phyloP scores from a whole-genome alignment of 2,888 invertebrate species.

The Leptinotarsa haldemani region DNA sequence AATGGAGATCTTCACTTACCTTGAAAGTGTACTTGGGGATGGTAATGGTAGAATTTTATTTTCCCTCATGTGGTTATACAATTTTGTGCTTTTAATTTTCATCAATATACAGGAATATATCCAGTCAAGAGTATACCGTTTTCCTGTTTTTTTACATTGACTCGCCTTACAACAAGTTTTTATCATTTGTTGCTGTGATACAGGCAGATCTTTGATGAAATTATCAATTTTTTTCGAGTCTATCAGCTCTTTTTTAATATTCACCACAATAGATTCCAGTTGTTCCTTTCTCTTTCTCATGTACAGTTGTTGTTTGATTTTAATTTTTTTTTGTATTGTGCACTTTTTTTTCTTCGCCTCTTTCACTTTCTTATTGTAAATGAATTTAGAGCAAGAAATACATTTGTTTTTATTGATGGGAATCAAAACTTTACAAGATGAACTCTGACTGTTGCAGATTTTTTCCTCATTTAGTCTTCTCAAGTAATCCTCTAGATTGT shows the following conservation, averaged over 20 bases:
- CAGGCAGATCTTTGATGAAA: constrained; percentile 14
- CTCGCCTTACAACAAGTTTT: constrained; percentile 9
- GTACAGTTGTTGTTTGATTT: constrained; percentile 7
- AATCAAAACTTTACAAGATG: not conserved
- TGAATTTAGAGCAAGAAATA: not conserved
- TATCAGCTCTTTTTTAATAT: not conserved
- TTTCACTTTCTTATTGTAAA: not conserved
- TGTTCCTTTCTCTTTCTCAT: constrained; percentile 8
- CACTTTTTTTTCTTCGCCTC: not conserved
- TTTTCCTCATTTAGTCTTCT: too few species aligned
- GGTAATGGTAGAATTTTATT: constrained; percentile 8
- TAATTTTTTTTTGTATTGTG: constrained; percentile 1
- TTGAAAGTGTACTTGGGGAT: constrained; percentile 3
- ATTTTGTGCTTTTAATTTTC: constrained; percentile 13
- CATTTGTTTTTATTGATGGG: not conserved
- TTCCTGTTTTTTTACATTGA: constrained; percentile 2
- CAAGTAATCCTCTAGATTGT: not conserved
- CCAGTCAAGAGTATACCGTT: constrained; percentile 7
- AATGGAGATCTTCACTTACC: too few species aligned
- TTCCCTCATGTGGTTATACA: constrained; percentile 16
- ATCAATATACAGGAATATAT: constrained; percentile 17
- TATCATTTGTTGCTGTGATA: constrained; percentile 1
- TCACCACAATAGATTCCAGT: not conserved
- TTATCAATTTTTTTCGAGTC: constrained; percentile 2
- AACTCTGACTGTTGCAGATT: too few species aligned